Evolutionary conservation across 30 jellyfish, hydroid and myxozoan species (phyloP).

Genomic region (Hydra vulgaris): DNA sequence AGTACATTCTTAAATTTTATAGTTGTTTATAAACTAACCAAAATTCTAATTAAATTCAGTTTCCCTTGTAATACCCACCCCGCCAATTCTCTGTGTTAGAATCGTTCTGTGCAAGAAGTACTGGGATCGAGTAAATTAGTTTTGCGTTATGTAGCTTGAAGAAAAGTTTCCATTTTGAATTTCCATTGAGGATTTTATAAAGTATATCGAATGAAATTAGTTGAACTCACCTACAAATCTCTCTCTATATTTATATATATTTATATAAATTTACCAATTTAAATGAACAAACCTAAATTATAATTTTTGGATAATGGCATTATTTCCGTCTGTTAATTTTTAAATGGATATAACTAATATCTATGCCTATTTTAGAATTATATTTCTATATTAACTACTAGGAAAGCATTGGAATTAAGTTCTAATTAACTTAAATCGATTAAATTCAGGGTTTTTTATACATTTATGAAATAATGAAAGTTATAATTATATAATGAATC

Average conservation of each 20-base stretch:
- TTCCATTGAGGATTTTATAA: conserved; percentile 44
- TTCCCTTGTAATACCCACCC: conserved; percentile 42
- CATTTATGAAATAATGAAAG: not conserved
- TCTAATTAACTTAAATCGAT: not conserved
- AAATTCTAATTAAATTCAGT: not conserved
- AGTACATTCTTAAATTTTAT: no score
- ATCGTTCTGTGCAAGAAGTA: conserved; percentile 52
- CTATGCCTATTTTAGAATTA: not conserved
- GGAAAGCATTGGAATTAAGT: not conserved
- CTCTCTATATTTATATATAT: conserved; percentile 31
- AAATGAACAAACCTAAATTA: not conserved
- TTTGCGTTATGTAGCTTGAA: conserved; percentile 66
- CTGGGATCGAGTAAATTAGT: conserved; percentile 95
- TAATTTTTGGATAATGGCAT: not conserved
- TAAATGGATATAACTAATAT: not conserved
- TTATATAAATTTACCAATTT: not conserved
- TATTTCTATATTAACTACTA: not conserved
- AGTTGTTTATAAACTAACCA: not conserved
- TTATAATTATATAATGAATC: conserved; percentile 17
- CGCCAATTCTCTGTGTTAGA: conserved; percentile 37
- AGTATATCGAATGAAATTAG: conserved; percentile 1
- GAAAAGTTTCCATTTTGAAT: conserved; percentile 55
- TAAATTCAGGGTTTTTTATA: not conserved
- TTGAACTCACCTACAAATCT: not conserved
- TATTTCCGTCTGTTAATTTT: not conserved